Conservation (phyloP, 2,797 vertebrate genomes). For the Phataginus tetradactyla region DNA sequence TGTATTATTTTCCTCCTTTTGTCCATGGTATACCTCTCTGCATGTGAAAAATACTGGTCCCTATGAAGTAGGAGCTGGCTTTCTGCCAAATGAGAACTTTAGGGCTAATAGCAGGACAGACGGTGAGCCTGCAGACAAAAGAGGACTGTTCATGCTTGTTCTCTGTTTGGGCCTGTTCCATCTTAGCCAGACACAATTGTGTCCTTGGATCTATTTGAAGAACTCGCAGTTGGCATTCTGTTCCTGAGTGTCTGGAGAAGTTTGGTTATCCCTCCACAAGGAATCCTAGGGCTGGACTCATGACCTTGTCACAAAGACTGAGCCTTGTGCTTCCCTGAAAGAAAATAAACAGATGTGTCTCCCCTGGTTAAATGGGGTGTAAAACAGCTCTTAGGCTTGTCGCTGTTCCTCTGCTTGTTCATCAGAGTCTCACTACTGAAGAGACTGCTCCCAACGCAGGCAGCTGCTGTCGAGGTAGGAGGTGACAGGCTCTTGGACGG, state of each 20-base stretch:
- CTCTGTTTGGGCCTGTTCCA: constrained; percentile 55
- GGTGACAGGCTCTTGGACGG: constrained; percentile 69
- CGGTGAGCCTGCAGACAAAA: constrained; percentile 62
- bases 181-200: constrained; percentile 59
- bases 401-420: constrained; percentile 45
- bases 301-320: constrained; percentile 75
- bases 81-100: constrained; percentile 45
- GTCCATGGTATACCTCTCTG: neutral
- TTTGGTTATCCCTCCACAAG: constrained; percentile 57
- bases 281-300: constrained; percentile 48
- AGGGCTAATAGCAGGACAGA: constrained; percentile 49
- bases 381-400: constrained; percentile 73
- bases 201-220: constrained; percentile 70
- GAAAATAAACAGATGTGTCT: constrained; percentile 66
- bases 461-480: constrained; percentile 65
- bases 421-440: constrained; percentile 38
- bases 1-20: neutral
- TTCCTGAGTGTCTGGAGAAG: constrained; percentile 62
- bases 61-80: constrained; percentile 14
- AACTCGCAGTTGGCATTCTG: constrained; percentile 53
- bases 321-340: constrained; percentile 29
- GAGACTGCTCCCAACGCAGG: constrained; percentile 32
- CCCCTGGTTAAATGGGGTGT: constrained; percentile 69
- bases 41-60: neutral
- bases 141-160: constrained; percentile 37